Conservation (phyloP, 2,888 invertebrate species). For the Notocelia uddmanniana region DNA sequence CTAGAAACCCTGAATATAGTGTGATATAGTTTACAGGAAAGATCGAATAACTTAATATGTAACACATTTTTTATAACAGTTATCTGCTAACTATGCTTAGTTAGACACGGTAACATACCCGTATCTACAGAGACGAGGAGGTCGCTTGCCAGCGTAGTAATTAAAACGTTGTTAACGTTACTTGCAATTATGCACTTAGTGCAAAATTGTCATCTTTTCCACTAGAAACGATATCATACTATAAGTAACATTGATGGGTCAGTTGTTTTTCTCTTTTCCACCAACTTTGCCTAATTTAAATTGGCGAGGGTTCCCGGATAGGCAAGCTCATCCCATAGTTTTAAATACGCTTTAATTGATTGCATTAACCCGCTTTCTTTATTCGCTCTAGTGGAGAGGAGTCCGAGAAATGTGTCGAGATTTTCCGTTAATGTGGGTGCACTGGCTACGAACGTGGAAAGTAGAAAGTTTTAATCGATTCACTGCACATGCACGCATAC, state of each 20-base stretch:
- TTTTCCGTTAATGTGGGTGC: slow-evolving; percentile 80
- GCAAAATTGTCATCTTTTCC: not conserved
- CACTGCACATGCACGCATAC: slow-evolving; percentile 82
- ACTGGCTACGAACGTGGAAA: slow-evolving; percentile 76
- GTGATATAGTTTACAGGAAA: not conserved
- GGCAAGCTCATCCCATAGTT: slow-evolving; percentile 10
- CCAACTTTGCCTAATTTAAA: not conserved
- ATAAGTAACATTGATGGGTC: not conserved
- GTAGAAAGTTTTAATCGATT: slow-evolving; percentile 83
- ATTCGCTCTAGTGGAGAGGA: slow-evolving; percentile 77
- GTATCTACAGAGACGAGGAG: slow-evolving; percentile 18
- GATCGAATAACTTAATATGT: not conserved
- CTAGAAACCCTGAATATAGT: not conserved
- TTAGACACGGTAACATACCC: slow-evolving; percentile 27
- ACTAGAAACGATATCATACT: not conserved
- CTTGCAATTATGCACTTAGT: slow-evolving; percentile 11
- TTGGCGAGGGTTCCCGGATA: slow-evolving; percentile 9
- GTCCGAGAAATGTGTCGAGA: slow-evolving; percentile 79
- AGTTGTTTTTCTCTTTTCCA: not conserved
- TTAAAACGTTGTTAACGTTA: slow-evolving; percentile 23
- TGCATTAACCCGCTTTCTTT: slow-evolving; percentile 73
- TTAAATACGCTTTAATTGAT: slow-evolving; percentile 59
- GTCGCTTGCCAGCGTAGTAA: slow-evolving; percentile 15
- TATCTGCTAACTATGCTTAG: slow-evolving; percentile 33
- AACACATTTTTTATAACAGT: not conserved